Evolutionary conservation across 2,113 vertebrate species (phyloP), one percentile per base, ranked within the genome.

Genomic region (Mugil cephalus): DNA sequence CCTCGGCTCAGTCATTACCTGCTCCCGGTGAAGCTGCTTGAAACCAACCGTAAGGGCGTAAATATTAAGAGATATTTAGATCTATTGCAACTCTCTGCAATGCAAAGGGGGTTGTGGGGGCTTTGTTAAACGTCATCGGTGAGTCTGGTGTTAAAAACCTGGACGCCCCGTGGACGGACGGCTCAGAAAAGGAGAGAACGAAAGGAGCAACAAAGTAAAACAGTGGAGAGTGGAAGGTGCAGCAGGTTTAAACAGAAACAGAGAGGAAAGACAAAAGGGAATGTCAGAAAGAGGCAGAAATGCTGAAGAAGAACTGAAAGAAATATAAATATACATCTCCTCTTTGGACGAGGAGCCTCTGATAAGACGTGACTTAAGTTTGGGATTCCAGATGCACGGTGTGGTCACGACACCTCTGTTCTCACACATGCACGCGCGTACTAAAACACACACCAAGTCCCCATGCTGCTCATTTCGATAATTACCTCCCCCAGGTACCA

Each of bases 401-500:
- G 71, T 36, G 53, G 51, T 56, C 69, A 63, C 58, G 69, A 78
- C 61, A n/a, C 58, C 55, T 78, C 40, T 30, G 24, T 30, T 13
- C 21, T 55, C 53, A 13, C 54, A 52, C 50, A 77, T 14, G n/a
- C 58, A 76, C 70, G 51, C 62, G 62, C 21, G 24, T 15, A 19
- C 60, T 35, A 21, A 56, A 13, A 55, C 40, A 45, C 17, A 51
- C 34, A 45, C 67, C 0, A 68, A 36, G 11, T 56, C 68, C 64
- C 53, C 83, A 46, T 65, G 62, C 77, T 82, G 80, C 80, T 90
- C 74, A 85, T 87, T 84, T 87, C 54, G 61, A 86, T 93, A 93
- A 92, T 93, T 87, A 90, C 91, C 82, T 93, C 91, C 89, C 89
- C 72, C 87, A 91, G 90, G 91, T 91, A 87, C 58, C 0, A 7